Evolutionary conservation across 2,113 vertebrate species (phyloP).

Genomic region (Nothobranchius kuhntae): DNA sequence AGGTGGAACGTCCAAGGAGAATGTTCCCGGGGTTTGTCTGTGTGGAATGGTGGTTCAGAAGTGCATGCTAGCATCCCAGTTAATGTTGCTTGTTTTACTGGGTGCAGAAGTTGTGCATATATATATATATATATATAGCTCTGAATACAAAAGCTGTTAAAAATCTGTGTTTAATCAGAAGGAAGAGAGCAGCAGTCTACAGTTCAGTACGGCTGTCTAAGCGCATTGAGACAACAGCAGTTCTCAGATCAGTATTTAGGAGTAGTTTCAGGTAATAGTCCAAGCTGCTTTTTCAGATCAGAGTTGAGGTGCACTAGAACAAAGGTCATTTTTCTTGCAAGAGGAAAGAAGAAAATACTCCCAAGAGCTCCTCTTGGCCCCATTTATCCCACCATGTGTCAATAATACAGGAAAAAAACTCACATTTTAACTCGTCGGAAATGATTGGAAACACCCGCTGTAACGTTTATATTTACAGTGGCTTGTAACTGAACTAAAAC

Average conservation of each 20-base stretch:
- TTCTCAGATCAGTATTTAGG: background rate
- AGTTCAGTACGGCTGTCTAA: no score
- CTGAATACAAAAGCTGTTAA: background rate
- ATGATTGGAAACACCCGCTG: background rate
- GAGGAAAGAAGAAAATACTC: background rate
- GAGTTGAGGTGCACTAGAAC: slow-evolving; percentile 5
- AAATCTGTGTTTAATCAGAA: background rate
- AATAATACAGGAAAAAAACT: background rate
- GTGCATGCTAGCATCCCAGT: no score
- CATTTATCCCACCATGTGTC: background rate
- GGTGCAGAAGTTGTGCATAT: no score
- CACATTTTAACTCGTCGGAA: background rate
- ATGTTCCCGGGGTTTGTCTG: no score
- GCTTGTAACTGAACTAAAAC: no score
- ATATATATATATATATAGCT: background rate
- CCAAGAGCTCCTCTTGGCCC: background rate
- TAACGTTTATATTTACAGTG: background rate
- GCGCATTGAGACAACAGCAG: no score
- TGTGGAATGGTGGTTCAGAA: no score
- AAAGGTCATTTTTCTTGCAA: slow-evolving; percentile 27
- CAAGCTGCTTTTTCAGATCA: background rate
- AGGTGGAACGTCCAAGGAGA: no score
- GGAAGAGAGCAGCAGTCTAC: background rate
- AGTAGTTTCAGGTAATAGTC: background rate
- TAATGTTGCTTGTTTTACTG: no score